Evolutionary conservation across 1,140 invertebrate species (phyloP).

Genomic region (Achroia grisella): DNA sequence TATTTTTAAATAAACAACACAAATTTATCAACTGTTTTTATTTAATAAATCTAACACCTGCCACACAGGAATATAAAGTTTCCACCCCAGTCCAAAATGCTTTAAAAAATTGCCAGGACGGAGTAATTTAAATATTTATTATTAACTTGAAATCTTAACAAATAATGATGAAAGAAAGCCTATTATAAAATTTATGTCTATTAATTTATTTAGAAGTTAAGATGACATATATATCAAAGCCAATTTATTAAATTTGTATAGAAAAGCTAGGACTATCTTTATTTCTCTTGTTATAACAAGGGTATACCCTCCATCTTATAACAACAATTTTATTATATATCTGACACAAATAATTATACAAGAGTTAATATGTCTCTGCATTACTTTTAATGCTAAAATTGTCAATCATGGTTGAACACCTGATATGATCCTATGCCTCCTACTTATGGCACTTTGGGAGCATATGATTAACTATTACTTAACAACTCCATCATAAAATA

Average conservation of each 20-base stretch:
- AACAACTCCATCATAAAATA: not conserved
- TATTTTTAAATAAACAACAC: slow-evolving; percentile 6
- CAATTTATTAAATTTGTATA: slow-evolving; percentile 19
- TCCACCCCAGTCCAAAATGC: slow-evolving; percentile 10
- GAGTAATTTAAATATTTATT: slow-evolving; percentile 11
- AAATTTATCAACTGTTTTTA: not conserved
- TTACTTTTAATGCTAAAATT: too few species aligned
- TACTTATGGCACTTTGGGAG: slow-evolving; percentile 42
- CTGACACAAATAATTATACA: not conserved
- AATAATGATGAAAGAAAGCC: too few species aligned
- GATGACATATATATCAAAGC: slow-evolving; percentile 8
- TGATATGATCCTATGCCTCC: slow-evolving; percentile 32
- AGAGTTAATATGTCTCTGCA: not conserved
- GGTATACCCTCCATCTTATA: too few species aligned
- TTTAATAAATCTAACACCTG: slow-evolving; percentile 1
- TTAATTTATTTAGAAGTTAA: not conserved
- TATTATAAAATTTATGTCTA: not conserved
- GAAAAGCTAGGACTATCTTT: slow-evolving; percentile 20
- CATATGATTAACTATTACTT: slow-evolving; percentile 17
- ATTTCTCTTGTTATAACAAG: slow-evolving; percentile 2
- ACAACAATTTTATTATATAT: too few species aligned
- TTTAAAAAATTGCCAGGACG: slow-evolving; percentile 20
- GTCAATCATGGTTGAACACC: not conserved
- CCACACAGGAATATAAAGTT: slow-evolving; percentile 5
- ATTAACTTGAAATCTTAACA: too few species aligned